Evolutionary conservation across 1,140 invertebrate genomes (phyloP).

Genomic region (Lordiphosa collinella): DNA sequence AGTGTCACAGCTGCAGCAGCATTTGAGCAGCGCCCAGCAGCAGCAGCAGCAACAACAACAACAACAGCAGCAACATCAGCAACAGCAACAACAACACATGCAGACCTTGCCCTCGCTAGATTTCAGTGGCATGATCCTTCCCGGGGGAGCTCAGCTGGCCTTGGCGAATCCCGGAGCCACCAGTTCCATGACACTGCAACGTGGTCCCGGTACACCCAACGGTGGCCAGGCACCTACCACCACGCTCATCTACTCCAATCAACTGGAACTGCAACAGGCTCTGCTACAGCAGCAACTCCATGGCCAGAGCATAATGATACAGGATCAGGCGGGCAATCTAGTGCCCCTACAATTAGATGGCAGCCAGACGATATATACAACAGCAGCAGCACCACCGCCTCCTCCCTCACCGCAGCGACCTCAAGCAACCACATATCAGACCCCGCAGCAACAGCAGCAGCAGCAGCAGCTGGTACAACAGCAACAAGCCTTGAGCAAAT

Average conservation of each 20-base stretch:
- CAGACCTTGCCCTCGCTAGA: slow-evolving; percentile 67
- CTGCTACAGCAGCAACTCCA: slow-evolving; percentile 70
- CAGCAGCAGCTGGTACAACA: slow-evolving; percentile 29
- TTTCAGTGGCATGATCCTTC: slow-evolving; percentile 75
- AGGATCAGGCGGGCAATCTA: slow-evolving; percentile 73
- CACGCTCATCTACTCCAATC: slow-evolving; percentile 74
- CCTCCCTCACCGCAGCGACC: slow-evolving; percentile 35
- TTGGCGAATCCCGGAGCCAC: slow-evolving; percentile 68
- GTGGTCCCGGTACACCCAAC: slow-evolving; percentile 41
- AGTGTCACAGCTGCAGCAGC: slow-evolving; percentile 31
- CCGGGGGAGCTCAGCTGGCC: slow-evolving; percentile 67
- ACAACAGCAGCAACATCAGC: slow-evolving; percentile 39
- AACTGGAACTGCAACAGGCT: slow-evolving; percentile 72
- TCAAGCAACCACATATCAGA: slow-evolving; percentile 51
- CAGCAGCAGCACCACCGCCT: slow-evolving; percentile 22
- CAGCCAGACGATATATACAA: slow-evolving; percentile 72
- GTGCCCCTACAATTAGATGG: slow-evolving; percentile 70
- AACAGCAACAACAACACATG: slow-evolving; percentile 43
- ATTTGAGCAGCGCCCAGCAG: slow-evolving; percentile 6
- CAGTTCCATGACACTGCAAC: slow-evolving; percentile 55
- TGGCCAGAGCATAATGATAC: slow-evolving; percentile 76
- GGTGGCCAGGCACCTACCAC: slow-evolving; percentile 51
- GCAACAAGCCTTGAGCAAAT: slow-evolving; percentile 39
- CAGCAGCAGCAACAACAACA: slow-evolving; percentile 38
- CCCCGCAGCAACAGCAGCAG: slow-evolving; percentile 48